A percentile compares a stretch with the other conserved stretches of the same genome.
phyloP scores from a whole-genome alignment of 1,140 invertebrate species.

The Alviniconcha marisindica region DNA sequence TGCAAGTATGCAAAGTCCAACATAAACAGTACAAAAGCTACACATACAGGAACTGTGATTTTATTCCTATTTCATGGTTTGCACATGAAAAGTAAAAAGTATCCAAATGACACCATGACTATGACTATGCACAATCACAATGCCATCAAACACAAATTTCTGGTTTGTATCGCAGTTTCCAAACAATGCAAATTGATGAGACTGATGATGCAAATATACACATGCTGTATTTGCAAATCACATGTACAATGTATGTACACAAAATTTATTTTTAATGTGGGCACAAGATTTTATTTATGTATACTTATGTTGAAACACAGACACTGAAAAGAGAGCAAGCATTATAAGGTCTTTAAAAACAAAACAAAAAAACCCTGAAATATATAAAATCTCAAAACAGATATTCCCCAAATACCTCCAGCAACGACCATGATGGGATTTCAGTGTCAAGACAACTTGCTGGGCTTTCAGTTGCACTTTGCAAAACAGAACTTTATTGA shows the following conservation, averaged over 20 bases:
- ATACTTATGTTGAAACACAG: not conserved
- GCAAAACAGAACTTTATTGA: too few relatives aligned
- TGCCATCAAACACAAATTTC: too few relatives aligned
- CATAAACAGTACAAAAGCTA: too few relatives aligned
- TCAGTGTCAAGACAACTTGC: too few relatives aligned
- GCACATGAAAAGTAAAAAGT: not conserved
- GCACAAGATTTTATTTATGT: not conserved
- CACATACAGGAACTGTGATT: not conserved
- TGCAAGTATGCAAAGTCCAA: too few relatives aligned
- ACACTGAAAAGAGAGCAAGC: not conserved
- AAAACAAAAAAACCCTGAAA: not conserved
- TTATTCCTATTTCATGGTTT: slow-evolving; percentile 1
- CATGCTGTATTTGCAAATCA: not conserved
- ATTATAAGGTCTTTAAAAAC: not conserved
- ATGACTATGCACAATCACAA: not conserved
- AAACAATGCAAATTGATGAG: not conserved
- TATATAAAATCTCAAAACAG: not conserved
- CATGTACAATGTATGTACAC: not conserved
- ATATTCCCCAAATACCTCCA: not conserved
- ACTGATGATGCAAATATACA: not conserved
- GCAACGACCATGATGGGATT: too few relatives aligned
- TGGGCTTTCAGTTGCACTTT: too few relatives aligned
- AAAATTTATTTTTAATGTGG: not conserved
- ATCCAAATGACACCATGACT: not conserved
- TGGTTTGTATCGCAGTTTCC: not conserved